These are phyloP conservation scores for Discoglossus pictus DNA, from an alignment of 2,797 vertebrate genomes.

Conservation along the genomic window DNA sequence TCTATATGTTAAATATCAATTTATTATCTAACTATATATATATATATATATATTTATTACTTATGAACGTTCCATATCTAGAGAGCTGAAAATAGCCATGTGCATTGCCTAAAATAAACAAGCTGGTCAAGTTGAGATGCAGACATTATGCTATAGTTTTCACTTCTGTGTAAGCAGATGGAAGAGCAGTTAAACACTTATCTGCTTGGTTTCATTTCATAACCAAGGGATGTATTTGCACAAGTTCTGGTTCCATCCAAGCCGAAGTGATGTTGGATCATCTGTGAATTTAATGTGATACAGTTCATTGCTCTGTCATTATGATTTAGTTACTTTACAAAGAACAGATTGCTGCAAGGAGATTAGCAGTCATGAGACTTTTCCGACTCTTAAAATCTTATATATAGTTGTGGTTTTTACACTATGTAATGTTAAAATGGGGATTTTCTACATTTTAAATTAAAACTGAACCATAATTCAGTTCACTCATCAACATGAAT, in stretches of 20 bases:
- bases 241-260: constrained; percentile 15
- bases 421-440: constrained; percentile 14
- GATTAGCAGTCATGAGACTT: constrained; percentile 32
- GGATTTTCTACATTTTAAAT: constrained; percentile 34
- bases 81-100: constrained; percentile 6
- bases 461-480: constrained; percentile 32
- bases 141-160: constrained; percentile 43
- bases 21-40: too few relatives aligned
- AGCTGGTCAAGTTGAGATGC: constrained; percentile 28
- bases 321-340: constrained; percentile 40
- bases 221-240: constrained; percentile 39
- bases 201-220: constrained; percentile 34
- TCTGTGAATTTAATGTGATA: constrained; percentile 37
- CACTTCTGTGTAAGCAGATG: constrained; percentile 51
- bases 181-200: constrained; percentile 52
- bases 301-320: constrained; percentile 44
- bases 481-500: constrained; percentile 39
- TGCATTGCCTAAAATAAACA: constrained; percentile 22
- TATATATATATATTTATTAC: too few relatives aligned
- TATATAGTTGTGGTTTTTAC: not conserved
- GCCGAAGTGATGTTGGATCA: constrained; percentile 29
- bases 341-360: constrained; percentile 43
- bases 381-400: constrained; percentile 22
- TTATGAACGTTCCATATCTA: too few relatives aligned
- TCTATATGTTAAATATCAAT: too few relatives aligned